Evolutionary conservation across 2,888 invertebrate genomes (phyloP).

Genomic region (Rosalia funebris): DNA sequence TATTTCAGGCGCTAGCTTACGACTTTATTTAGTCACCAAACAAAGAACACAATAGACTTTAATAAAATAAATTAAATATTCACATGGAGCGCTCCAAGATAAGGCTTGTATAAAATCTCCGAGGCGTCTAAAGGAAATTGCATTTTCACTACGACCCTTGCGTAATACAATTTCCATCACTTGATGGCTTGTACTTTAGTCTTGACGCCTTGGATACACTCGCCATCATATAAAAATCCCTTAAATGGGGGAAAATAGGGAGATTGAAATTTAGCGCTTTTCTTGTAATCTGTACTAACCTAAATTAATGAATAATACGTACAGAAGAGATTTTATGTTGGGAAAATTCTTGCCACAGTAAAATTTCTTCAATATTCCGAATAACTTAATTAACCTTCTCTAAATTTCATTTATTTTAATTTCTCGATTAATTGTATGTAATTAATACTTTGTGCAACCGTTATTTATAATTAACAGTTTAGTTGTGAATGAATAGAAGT

Average conservation of each 20-base stretch:
- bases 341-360: no score
- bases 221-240: constrained; percentile 9
- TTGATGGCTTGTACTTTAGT: constrained; percentile 54
- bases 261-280: neutral
- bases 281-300: neutral
- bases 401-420: no score
- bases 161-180: constrained; percentile 60
- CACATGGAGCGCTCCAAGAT: constrained; percentile 48
- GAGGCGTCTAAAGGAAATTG: constrained; percentile 58
- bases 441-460: no score
- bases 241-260: neutral
- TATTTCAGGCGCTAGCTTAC: constrained; percentile 21
- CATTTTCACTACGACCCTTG: constrained; percentile 57
- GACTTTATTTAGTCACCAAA: constrained; percentile 31
- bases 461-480: no score
- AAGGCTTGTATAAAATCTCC: constrained; percentile 54
- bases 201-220: constrained; percentile 31
- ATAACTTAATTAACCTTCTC: no score
- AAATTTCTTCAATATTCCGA: no score
- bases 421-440: no score
- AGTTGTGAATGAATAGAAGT: no score
- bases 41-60: constrained; percentile 35
- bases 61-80: constrained; percentile 44
- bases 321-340: no score
- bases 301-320: neutral